Conservation (phyloP, 1,140 invertebrate species). For the Antheraea pernyi region DNA sequence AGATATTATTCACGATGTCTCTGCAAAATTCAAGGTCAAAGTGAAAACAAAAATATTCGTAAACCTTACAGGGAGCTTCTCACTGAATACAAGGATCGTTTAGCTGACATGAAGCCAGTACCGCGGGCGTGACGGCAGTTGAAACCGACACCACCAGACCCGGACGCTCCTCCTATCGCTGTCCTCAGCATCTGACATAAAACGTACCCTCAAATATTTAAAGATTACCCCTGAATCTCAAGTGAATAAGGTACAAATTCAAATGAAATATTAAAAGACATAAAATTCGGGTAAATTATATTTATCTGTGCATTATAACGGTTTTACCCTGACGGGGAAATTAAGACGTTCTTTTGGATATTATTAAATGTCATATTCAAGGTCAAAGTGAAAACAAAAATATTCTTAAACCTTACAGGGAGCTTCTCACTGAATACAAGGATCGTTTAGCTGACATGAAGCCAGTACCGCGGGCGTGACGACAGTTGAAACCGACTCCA, state of each 20-base stretch:
- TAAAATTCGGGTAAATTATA: no score
- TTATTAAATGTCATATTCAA: no score
- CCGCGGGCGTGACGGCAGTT: constrained; percentile 53
- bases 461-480: constrained; percentile 53
- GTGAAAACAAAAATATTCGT: neutral
- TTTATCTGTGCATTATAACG: no score
- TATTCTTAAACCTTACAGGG: constrained; percentile 63
- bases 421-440: constrained; percentile 86
- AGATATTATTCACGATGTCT: no score
- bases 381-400: no score
- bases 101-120: constrained; percentile 69
- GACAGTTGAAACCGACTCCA: constrained; percentile 11
- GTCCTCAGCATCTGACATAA: constrained; percentile 46
- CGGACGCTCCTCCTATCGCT: constrained; percentile 28
- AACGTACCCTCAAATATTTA: neutral
- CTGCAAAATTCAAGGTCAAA: no score
- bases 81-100: constrained; percentile 87
- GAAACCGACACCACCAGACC: constrained; percentile 11
- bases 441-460: constrained; percentile 83
- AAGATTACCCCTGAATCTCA: neutral
- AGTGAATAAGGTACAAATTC: neutral
- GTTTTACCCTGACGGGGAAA: no score
- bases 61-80: constrained; percentile 83
- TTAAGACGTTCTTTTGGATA: no score
- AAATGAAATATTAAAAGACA: neutral